Conservation (phyloP, 2,888 invertebrate species). For the Actias luna region DNA sequence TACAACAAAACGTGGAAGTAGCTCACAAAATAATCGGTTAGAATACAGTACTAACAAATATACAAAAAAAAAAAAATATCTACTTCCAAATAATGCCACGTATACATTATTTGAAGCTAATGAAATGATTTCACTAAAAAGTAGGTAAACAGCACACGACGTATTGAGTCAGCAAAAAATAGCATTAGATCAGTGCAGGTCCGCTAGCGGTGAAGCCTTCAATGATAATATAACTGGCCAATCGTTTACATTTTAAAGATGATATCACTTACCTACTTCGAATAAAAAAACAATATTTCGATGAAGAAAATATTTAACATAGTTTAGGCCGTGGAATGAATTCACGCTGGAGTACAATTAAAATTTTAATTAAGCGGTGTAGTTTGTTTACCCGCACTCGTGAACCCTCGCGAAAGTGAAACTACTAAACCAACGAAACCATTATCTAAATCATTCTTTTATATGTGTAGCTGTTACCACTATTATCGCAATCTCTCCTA, state of each 20-base stretch:
- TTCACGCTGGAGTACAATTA: background rate
- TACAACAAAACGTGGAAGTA: background rate
- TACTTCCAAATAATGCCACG: background rate
- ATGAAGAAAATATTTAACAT: background rate
- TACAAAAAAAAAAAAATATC: background rate
- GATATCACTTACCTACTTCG: slow-evolving; percentile 38
- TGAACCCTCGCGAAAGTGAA: no score
- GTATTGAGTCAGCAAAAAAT: slow-evolving; percentile 18
- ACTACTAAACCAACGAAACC: background rate
- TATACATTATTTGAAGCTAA: slow-evolving; percentile 4
- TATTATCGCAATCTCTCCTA: no score
- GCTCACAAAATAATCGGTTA: background rate
- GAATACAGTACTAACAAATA: background rate
- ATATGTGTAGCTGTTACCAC: no score
- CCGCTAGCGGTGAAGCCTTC: slow-evolving; percentile 26
- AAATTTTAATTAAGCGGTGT: background rate
- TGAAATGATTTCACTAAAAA: slow-evolving; percentile 12
- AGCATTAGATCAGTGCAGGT: slow-evolving; percentile 37
- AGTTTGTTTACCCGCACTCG: background rate
- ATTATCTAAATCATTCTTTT: no score
- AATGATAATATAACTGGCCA: slow-evolving; percentile 25
- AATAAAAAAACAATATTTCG: slow-evolving; percentile 21
- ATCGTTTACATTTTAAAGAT: slow-evolving; percentile 28
- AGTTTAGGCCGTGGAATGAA: background rate
- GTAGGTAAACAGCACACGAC: slow-evolving; percentile 16